Percentiles rank a stretch among this genome's conserved stretches.
Conservation (phyloP, 2,888 invertebrate species). For the Megastigmus dorsalis region DNA sequence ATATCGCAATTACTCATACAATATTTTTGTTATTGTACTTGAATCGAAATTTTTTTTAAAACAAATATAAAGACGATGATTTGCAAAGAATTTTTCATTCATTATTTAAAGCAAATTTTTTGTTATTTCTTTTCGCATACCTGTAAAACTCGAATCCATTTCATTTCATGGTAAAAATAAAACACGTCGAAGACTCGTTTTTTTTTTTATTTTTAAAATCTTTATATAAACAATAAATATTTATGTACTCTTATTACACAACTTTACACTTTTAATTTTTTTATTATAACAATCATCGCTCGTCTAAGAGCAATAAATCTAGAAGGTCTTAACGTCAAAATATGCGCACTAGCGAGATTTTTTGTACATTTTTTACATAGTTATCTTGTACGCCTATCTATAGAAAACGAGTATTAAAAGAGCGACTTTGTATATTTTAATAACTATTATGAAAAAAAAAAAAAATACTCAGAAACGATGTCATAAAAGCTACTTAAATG, state of each 20-base stretch:
- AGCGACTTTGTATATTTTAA: constrained; percentile 27
- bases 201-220: constrained; percentile 14
- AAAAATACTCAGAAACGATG: constrained; percentile 19
- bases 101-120: background rate
- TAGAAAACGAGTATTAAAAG: constrained; percentile 51
- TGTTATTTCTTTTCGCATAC: background rate
- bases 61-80: constrained; percentile 33
- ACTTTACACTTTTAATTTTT: constrained; percentile 28
- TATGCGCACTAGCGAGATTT: constrained; percentile 30
- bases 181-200: constrained; percentile 5
- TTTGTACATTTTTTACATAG: constrained; percentile 54
- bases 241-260: constrained; percentile 29
- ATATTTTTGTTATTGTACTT: constrained; percentile 24
- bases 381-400: constrained; percentile 37
- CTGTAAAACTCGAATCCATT: background rate
- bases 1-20: constrained; percentile 16
- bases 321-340: constrained; percentile 44
- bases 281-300: constrained; percentile 29
- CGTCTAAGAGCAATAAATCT: constrained; percentile 32
- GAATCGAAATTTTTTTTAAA: constrained; percentile 12
- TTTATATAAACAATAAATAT: constrained; percentile 41
- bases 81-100: constrained; percentile 13
- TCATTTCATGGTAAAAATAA: background rate
- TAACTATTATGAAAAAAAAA: constrained; percentile 24
- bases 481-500: constrained; percentile 34